These are phyloP conservation scores for Cephus pulcher DNA, from an alignment of 2,888 invertebrate genomes.

Conservation along the genomic window DNA sequence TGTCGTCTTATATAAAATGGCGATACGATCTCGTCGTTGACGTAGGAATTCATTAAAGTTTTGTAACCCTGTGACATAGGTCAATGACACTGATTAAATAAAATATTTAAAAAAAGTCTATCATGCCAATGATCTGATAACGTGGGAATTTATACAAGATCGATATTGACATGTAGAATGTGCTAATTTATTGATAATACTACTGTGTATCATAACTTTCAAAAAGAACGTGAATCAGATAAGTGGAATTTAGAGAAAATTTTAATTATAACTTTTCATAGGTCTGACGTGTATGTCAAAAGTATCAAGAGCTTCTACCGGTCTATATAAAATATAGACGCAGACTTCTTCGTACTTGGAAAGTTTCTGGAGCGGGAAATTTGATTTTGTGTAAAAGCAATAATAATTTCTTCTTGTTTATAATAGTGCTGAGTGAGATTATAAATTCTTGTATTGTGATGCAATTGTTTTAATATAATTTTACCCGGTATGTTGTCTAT, in stretches of 20 bases:
- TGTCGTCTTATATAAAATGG: not conserved
- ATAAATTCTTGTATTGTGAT: not conserved
- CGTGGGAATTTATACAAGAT: not conserved
- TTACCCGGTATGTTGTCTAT: slow-evolving; percentile 60
- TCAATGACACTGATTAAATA: not conserved
- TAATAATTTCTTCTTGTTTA: not conserved
- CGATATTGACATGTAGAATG: not conserved
- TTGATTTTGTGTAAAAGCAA: not conserved
- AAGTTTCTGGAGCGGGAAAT: not conserved
- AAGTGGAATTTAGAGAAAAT: not conserved
- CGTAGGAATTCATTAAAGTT: not conserved
- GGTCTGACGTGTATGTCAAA: not conserved
- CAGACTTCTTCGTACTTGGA: not conserved
- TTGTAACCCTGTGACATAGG: not conserved
- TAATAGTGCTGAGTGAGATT: not conserved
- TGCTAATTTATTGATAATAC: not conserved
- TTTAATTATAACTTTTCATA: not conserved
- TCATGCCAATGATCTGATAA: not conserved
- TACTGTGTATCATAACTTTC: not conserved
- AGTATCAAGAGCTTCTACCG: not conserved
- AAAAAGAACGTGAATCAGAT: not conserved
- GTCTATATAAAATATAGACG: not conserved
- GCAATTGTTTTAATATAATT: slow-evolving; percentile 13
- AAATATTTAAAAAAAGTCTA: not conserved
- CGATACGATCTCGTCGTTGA: not conserved